Evolutionary conservation across 2,888 invertebrate genomes (phyloP).

Genomic region (Harpagoxenus sublaevis): DNA sequence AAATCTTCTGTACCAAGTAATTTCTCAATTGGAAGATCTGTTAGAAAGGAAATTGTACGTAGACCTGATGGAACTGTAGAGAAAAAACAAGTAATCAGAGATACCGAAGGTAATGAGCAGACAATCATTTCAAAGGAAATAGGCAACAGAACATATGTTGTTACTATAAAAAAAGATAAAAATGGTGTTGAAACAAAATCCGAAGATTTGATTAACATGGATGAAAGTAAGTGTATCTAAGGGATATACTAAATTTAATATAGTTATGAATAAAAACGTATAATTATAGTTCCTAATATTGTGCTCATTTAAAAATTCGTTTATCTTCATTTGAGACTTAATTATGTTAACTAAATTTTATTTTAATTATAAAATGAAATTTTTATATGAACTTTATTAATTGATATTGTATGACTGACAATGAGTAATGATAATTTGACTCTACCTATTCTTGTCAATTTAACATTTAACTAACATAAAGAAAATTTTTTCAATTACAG

Average conservation of each 20-base stretch:
- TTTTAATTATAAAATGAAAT: too few relatives aligned
- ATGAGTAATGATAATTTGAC: too few relatives aligned
- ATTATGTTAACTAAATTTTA: neutral
- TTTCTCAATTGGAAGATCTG: constrained; percentile 87
- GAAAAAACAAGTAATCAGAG: constrained; percentile 87
- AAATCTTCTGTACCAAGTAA: constrained; percentile 72
- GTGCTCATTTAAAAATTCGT: neutral
- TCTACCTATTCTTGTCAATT: too few relatives aligned
- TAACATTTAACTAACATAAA: too few relatives aligned
- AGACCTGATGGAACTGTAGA: constrained; percentile 89
- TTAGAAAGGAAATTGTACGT: constrained; percentile 87
- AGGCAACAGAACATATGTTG: constrained; percentile 81
- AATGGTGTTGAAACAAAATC: constrained; percentile 81
- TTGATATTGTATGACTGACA: too few relatives aligned
- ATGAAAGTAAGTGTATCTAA: constrained; percentile 78
- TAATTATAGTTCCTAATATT: neutral
- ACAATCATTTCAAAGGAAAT: constrained; percentile 87
- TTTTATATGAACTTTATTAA: too few relatives aligned
- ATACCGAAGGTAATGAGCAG: constrained; percentile 88
- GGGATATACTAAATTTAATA: neutral
- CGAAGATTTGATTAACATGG: constrained; percentile 81
- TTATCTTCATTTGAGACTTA: neutral
- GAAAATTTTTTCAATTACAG: constrained; percentile 68
- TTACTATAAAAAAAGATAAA: constrained; percentile 80
- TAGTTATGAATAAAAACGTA: neutral